Conservation (phyloP, 2,797 vertebrate species). For the Dicrostonyx torquatus region DNA sequence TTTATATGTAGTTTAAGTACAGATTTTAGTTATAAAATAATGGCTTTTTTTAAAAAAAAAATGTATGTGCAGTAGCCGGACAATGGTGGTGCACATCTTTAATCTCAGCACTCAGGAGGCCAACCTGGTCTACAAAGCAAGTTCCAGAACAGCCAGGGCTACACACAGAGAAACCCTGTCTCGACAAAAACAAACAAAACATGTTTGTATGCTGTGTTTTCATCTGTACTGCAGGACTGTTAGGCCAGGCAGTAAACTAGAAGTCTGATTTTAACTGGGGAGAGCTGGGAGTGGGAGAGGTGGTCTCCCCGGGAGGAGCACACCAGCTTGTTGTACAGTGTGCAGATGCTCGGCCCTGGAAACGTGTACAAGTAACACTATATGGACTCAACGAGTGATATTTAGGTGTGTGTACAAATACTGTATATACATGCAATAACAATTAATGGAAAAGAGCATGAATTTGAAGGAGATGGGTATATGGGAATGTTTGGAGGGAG, state of each 20-base stretch:
- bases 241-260: not conserved
- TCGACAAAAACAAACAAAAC: not conserved
- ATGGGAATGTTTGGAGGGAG: not conserved
- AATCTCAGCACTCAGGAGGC: not conserved
- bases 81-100: not conserved
- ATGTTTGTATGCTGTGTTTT: not conserved
- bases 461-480: not conserved
- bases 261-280: not conserved
- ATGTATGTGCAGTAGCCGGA: not conserved
- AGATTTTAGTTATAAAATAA: not conserved
- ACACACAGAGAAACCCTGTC: not conserved
- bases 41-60: not conserved
- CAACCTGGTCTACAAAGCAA: not conserved
- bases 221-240: not conserved
- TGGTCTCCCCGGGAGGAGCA: not conserved
- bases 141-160: not conserved
- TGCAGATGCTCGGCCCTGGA: not conserved
- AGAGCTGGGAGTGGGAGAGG: not conserved
- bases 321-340: not conserved
- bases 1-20: conserved; percentile 15
- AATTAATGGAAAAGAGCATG: not conserved
- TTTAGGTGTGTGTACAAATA: not conserved
- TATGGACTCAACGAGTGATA: not conserved
- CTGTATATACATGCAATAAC: not conserved
- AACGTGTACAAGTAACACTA: not conserved